Percentiles rank a stretch among this genome's conserved stretches.
phyloP scores from a whole-genome alignment of 2,113 vertebrate genomes.

The Cavia porcellus region DNA sequence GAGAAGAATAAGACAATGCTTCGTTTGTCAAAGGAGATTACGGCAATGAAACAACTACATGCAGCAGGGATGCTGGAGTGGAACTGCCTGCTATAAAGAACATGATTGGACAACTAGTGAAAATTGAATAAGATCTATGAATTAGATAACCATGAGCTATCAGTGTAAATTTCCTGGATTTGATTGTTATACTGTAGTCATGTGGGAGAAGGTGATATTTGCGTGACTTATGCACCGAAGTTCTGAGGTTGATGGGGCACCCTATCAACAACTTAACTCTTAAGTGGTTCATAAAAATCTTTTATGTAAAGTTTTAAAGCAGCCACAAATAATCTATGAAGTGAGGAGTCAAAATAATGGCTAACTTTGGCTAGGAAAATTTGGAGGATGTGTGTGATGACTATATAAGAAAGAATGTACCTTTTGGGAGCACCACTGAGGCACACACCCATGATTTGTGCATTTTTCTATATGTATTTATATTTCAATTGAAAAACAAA shows the following conservation, averaged over 20 bases:
- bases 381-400: not conserved
- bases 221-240: not conserved
- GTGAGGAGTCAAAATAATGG: constrained; percentile 1
- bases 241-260: not conserved
- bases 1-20: not conserved
- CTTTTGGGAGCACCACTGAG: not conserved
- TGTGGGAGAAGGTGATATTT: not conserved
- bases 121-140: not conserved
- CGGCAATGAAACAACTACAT: not conserved
- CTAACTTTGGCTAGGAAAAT: not conserved
- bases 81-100: not conserved
- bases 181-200: not conserved
- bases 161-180: not conserved
- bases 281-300: not conserved
- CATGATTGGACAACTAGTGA: not conserved
- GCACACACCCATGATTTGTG: not conserved
- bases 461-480: not conserved
- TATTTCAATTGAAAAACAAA: not conserved
- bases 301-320: constrained; percentile 17
- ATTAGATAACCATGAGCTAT: not conserved
- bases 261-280: constrained; percentile 5
- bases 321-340: not conserved
- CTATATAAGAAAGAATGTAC: not conserved
- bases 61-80: not conserved
- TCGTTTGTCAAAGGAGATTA: not conserved